These are phyloP conservation scores for Spheniscus mendiculus DNA, from an alignment of 2,113 vertebrate species.

Conservation along the genomic window DNA sequence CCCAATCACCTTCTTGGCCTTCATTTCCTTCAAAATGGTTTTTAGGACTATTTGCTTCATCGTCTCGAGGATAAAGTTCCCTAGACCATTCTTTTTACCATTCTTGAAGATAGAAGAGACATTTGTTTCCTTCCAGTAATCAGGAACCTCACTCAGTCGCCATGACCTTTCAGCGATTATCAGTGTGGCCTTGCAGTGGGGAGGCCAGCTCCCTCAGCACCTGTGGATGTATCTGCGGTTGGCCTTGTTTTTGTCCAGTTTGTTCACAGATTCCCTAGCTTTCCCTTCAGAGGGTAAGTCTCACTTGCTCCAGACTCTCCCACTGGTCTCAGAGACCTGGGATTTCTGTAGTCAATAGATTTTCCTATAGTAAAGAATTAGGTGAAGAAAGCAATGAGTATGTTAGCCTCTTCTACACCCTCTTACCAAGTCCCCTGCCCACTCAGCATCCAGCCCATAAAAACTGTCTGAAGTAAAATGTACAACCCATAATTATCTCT, in stretches of 20 bases:
- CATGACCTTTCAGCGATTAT: neutral
- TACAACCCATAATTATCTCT: neutral
- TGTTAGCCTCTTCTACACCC: neutral
- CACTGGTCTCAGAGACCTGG: neutral
- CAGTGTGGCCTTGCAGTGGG: neutral
- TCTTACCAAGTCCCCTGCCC: neutral
- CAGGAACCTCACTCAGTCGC: accelerated
- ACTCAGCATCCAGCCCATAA: neutral
- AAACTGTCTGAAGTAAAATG: neutral
- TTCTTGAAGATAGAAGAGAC: neutral
- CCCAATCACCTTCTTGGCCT: neutral
- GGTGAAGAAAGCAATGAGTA: neutral
- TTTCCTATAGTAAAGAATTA: neutral
- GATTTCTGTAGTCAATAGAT: neutral
- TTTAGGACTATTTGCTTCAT: neutral
- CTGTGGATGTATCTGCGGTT: neutral
- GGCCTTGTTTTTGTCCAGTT: neutral
- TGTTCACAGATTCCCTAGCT: neutral
- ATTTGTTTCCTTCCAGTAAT: neutral
- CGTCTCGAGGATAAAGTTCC: neutral
- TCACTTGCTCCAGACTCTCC: neutral
- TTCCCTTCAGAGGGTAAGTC: neutral
- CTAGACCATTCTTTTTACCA: neutral
- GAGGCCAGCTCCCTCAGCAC: neutral
- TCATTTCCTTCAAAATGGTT: neutral